Evolutionary conservation across 2,888 invertebrate species (phyloP).

Genomic region (Caenorhabditis sp.): DNA sequence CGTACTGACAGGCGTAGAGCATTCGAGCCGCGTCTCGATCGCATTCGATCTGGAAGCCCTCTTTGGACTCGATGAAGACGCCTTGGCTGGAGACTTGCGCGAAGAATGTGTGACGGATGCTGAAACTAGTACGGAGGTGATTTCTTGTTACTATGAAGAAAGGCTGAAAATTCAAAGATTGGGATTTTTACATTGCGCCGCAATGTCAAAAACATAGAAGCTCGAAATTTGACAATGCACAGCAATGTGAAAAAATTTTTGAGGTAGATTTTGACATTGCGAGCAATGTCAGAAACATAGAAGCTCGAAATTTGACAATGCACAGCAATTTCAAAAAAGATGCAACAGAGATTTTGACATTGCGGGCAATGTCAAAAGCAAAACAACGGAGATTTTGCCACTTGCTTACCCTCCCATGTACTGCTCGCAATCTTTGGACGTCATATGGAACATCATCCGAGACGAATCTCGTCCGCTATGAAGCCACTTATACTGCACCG

Average conservation of each 20-base stretch:
- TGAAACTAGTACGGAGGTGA: neutral
- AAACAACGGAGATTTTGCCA: neutral
- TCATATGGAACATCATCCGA: slow-evolving; percentile 65
- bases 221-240: no score
- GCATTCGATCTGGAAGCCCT: slow-evolving; percentile 75
- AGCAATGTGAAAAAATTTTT: no score
- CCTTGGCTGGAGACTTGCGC: slow-evolving; percentile 66
- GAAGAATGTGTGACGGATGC: slow-evolving; percentile 70
- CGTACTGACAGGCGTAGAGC: slow-evolving; percentile 62
- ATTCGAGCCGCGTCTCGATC: slow-evolving; percentile 68
- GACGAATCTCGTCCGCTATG: slow-evolving; percentile 43
- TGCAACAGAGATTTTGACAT: no score
- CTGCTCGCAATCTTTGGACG: slow-evolving; percentile 74
- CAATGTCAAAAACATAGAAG: no score
- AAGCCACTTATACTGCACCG: slow-evolving; percentile 50
- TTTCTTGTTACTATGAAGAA: no score
- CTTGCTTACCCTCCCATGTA: slow-evolving; percentile 69
- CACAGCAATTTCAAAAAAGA: no score
- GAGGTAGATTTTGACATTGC: no score
- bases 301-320: no score
- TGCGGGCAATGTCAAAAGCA: neutral
- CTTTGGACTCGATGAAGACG: slow-evolving; percentile 72
- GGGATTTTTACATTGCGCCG: no score
- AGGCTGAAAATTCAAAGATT: no score
- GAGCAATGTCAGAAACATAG: no score